These are phyloP conservation scores for Diaphora mendica DNA, from an alignment of 2,888 invertebrate species.

Conservation along the genomic window DNA sequence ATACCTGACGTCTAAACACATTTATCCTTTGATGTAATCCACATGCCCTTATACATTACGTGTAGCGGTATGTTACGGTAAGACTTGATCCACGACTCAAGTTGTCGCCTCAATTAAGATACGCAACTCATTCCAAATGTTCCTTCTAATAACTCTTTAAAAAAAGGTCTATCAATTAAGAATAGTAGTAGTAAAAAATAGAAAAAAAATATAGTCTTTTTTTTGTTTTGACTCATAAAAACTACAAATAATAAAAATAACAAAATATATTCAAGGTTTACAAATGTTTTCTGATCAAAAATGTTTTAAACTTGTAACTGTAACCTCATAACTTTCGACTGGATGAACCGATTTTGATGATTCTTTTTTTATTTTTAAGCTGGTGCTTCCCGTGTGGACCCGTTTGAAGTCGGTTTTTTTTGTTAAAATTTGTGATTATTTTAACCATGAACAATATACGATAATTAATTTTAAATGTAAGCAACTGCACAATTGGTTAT, in stretches of 20 bases:
- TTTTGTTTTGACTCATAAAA: not conserved
- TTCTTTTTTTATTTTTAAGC: too few species aligned
- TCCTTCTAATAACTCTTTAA: not conserved
- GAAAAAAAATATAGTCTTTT: not conserved
- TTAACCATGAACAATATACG: too few species aligned
- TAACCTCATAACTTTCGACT: too few species aligned
- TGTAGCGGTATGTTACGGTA: constrained; percentile 23
- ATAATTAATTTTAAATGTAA: too few species aligned
- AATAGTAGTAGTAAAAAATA: not conserved
- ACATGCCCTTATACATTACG: constrained; percentile 35
- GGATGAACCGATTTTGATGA: too few species aligned
- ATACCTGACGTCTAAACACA: constrained; percentile 9
- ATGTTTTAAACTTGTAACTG: too few species aligned
- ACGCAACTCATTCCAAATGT: not conserved
- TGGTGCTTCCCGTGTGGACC: too few species aligned
- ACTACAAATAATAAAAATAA: too few species aligned
- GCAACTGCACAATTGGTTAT: too few species aligned
- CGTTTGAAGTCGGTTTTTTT: too few species aligned
- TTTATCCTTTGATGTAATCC: constrained; percentile 22
- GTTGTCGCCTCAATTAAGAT: not conserved
- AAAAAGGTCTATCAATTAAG: not conserved
- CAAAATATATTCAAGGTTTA: not conserved
- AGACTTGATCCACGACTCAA: not conserved
- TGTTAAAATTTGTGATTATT: too few species aligned
- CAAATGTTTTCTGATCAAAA: too few species aligned